Evolutionary conservation across 2,888 invertebrate genomes (phyloP), one percentile per base, ranked within the genome.

Genomic region (Coecobrya sp.): DNA sequence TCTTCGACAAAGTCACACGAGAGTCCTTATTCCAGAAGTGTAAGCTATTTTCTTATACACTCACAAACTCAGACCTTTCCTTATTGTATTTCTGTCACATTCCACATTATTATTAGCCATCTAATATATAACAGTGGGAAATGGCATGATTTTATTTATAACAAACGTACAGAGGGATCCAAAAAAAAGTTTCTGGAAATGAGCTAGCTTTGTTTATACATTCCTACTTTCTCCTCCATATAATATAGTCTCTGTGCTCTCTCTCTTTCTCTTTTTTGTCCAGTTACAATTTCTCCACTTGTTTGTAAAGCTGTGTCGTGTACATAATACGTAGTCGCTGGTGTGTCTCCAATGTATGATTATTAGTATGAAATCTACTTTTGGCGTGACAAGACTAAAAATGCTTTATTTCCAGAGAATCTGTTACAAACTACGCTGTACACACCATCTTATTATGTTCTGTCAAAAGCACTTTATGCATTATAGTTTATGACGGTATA

Each of bases 291-390:
- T 68, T 68, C 70, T 36, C n/a, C 27, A 27, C 70, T 76, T 30
- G 30, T 30, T n/a, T 36, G 68, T n/a, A 73, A 73, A 76, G 76
- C n/a, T 70, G 85, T 30, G 68, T 30, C 30, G 68, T 68, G 25
- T 27, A 25, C 22, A 5, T 36, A 45, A 59, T 36, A 49, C n/a
- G 68, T n/a, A 30, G n/a, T 42, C 7, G 36, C 36, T 36, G 25
- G 19, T 55, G 62, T 87, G 79, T 87, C 87, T 70, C 70, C 42
- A 19, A 49, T 76, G 76, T 76, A 76, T 76, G 76, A 76, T 76
- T 87, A 76, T 87, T 79, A 76, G 73, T 87, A 79, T 87, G 87
- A 87, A 87, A 87, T 87, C 59, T 87, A 87, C 55, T 87, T 55
- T 87, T 87, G 79, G 62, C 87, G 87, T 87, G 87, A 87, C 87